Percentiles rank a stretch among this genome's conserved stretches.
These are phyloP conservation scores for Papilio demoleus DNA, from an alignment of 2,888 invertebrate species.

Conservation along the genomic window DNA sequence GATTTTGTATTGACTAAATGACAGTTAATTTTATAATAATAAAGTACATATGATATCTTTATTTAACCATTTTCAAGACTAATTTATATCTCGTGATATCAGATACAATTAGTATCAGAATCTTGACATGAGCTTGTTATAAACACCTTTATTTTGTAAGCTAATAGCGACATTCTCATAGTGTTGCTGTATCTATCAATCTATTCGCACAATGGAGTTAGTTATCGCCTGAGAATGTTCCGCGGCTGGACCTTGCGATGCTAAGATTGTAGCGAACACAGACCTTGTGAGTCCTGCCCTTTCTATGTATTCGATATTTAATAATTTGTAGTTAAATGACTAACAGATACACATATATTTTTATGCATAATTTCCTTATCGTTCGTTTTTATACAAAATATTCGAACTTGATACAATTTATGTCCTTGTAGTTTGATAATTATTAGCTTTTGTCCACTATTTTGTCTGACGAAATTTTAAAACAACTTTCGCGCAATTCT, in stretches of 20 bases:
- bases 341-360: too few species aligned
- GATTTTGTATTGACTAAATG: too few species aligned
- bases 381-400: too few species aligned
- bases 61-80: neutral
- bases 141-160: constrained; percentile 5
- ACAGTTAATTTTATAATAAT: too few species aligned
- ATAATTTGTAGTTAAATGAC: neutral
- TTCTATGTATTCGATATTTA: constrained; percentile 17
- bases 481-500: too few species aligned
- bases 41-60: neutral
- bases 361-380: too few species aligned
- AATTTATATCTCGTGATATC: neutral
- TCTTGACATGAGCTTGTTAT: constrained; percentile 7
- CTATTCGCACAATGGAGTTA: constrained; percentile 28
- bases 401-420: too few species aligned
- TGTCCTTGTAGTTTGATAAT: too few species aligned
- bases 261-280: constrained; percentile 6
- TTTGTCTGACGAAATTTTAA: too few species aligned
- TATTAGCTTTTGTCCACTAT: too few species aligned
- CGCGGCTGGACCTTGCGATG: constrained; percentile 32
- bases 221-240: constrained; percentile 36
- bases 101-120: neutral
- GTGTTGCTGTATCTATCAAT: constrained; percentile 11
- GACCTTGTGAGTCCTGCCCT: constrained; percentile 34
- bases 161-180: constrained; percentile 11